Evolutionary conservation across 2,888 invertebrate genomes (phyloP).

Genomic region (Dorcus hopei): DNA sequence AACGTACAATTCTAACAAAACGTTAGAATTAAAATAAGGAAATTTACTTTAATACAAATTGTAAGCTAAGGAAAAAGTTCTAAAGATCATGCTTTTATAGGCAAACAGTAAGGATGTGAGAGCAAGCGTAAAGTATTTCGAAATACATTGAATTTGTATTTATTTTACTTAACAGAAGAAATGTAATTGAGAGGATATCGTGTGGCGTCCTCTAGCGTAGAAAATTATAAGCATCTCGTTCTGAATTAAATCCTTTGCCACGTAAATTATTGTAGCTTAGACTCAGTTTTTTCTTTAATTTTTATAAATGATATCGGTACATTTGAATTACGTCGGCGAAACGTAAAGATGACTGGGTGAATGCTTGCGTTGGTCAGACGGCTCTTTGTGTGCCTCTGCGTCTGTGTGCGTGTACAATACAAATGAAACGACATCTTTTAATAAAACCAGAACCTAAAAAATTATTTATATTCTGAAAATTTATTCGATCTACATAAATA

Average conservation of each 20-base stretch:
- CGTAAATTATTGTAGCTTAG: not conserved
- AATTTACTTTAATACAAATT: no score
- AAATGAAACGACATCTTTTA: not conserved
- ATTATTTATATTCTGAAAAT: no score
- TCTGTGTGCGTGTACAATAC: not conserved
- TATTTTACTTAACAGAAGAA: not conserved
- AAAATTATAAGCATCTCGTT: constrained; percentile 9
- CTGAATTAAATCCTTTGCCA: constrained; percentile 8
- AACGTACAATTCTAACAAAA: no score
- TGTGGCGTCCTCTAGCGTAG: constrained; percentile 13
- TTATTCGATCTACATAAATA: no score
- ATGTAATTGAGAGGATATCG: constrained; percentile 12
- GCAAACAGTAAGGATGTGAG: no score
- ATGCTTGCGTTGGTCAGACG: no score
- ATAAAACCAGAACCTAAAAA: not conserved
- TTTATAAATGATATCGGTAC: constrained; percentile 4
- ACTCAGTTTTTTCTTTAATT: constrained; percentile 3
- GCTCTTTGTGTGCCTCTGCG: no score
- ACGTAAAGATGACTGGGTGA: not conserved
- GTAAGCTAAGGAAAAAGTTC: no score
- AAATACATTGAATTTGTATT: not conserved
- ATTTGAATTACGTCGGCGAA: constrained; percentile 6
- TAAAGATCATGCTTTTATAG: no score
- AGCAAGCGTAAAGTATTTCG: not conserved
- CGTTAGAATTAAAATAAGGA: no score